Evolutionary conservation across 2,113 vertebrate species (phyloP), one percentile per base, ranked within the genome.

Genomic region (Junco hyemalis): DNA sequence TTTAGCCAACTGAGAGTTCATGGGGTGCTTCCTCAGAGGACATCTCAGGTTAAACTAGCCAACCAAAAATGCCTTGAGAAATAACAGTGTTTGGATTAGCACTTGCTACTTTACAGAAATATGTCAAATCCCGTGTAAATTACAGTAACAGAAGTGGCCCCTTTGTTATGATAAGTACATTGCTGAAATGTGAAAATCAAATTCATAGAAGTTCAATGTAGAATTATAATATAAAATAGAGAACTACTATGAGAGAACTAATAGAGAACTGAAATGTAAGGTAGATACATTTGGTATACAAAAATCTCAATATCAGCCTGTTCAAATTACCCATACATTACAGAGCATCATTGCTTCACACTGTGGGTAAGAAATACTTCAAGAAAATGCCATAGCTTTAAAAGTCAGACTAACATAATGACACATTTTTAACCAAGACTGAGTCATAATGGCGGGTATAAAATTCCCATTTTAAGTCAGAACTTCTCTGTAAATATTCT

Each of bases 291-390:
- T 29, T 69, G 9, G 8, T n/a, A 3, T 24, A 66, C 12, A 85
- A 69, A 90, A 88, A 44, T 77, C 78, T 42, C 35, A 66, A 6
- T 47, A 69, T 48, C 21, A 77, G 10, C 23, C n/a, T 44, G 35
- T 42, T 82, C 33, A 65, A 36, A 68, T 57, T 14, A n/a, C 36
- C 50, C 13, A 28, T 35, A 35, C 13, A 5, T 80, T 70, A 61
- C 21, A 63, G 42, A 81, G 61, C 3, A 14, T 59, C 19, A 53
- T 56, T 87, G 36, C 25, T 84, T 64, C 83, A 26, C 26, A 38
- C 0, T 56, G 16, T 12, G 0, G 0, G 6, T 63, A 59, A 74
- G 48, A 76, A 87, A 80, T 56, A 40, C 14, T 83, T 88, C 31
- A 69, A 54, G 21, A 74, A 95, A 79, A 85, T 22, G 82, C 3